These are phyloP conservation scores for Diachasmimorpha longicaudata DNA, from an alignment of 1,140 invertebrate species.

Conservation along the genomic window DNA sequence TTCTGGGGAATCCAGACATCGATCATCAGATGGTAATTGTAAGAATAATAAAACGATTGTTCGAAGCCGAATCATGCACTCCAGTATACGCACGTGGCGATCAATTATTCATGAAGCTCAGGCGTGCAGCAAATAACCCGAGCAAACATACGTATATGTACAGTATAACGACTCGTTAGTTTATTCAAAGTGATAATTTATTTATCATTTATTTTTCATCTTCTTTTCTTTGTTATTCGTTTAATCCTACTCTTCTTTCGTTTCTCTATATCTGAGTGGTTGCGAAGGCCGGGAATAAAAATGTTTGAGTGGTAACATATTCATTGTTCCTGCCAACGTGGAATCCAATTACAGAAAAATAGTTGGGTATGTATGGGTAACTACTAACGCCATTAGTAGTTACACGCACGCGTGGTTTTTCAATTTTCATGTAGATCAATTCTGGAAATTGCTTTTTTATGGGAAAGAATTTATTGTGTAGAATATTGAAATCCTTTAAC, in stretches of 20 bases:
- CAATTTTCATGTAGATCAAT: not conserved
- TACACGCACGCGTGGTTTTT: conserved; percentile 25
- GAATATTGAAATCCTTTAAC: not conserved
- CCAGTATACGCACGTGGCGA: conserved; percentile 5
- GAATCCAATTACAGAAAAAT: conserved; percentile 50
- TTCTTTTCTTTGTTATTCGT: not conserved
- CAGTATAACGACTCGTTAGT: conserved; percentile 39
- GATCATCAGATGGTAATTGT: not conserved
- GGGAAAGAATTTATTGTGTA: not conserved
- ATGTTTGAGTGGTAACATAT: not conserved
- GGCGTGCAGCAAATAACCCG: conserved; percentile 36
- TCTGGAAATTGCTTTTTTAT: not conserved
- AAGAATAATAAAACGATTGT: conserved; percentile 20
- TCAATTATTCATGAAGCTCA: conserved; percentile 43
- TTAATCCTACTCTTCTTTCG: not conserved
- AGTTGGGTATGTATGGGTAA: conserved; percentile 15
- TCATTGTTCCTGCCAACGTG: conserved; percentile 37
- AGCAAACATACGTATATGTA: conserved; percentile 30
- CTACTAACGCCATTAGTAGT: conserved; percentile 33
- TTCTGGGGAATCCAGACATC: not conserved
- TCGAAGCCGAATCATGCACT: conserved; percentile 17
- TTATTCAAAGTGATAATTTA: conserved; percentile 50
- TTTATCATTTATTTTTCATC: conserved; percentile 44
- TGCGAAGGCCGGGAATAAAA: not conserved
- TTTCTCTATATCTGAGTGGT: not conserved